phyloP scores from a whole-genome alignment of 1,140 invertebrate genomes.

The Drosophila sechellia region DNA sequence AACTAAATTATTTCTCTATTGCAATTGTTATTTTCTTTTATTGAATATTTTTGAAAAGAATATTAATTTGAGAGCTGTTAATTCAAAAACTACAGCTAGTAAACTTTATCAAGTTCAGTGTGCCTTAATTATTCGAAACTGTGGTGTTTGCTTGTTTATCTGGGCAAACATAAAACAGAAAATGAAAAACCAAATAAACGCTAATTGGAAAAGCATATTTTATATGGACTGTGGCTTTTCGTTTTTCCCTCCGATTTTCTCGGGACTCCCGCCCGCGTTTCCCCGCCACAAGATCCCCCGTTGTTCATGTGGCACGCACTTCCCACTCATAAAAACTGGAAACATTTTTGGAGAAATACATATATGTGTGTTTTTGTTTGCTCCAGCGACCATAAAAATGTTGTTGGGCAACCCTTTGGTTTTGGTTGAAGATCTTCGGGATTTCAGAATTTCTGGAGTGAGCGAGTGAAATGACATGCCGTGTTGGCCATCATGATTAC shows the following conservation, averaged over 20 bases:
- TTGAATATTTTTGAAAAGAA: too few species aligned
- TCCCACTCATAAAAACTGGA: slow-evolving; percentile 76
- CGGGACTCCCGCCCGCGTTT: not conserved
- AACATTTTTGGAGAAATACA: slow-evolving; percentile 67
- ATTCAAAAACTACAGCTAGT: too few species aligned
- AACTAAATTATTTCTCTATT: too few species aligned
- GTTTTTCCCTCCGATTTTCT: slow-evolving; percentile 8
- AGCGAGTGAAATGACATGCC: slow-evolving; percentile 69
- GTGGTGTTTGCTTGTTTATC: slow-evolving; percentile 54
- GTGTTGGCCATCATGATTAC: slow-evolving; percentile 79
- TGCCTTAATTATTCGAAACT: slow-evolving; percentile 56
- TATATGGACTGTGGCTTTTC: slow-evolving; percentile 60
- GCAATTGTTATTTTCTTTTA: too few species aligned
- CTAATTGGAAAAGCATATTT: slow-evolving; percentile 83
- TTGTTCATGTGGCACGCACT: slow-evolving; percentile 57
- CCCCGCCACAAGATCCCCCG: not conserved
- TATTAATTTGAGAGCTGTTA: too few species aligned
- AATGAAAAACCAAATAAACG: slow-evolving; percentile 83
- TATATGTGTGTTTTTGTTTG: slow-evolving; percentile 20
- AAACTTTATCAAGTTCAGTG: slow-evolving; percentile 4
- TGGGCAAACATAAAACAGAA: slow-evolving; percentile 74
- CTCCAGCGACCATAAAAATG: slow-evolving; percentile 60
- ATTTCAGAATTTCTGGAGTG: too few species aligned
- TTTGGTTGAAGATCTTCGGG: slow-evolving; percentile 26
- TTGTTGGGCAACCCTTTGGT: slow-evolving; percentile 69